phyloP scores from a whole-genome alignment of 2,113 vertebrate genomes.

The Caretta caretta region DNA sequence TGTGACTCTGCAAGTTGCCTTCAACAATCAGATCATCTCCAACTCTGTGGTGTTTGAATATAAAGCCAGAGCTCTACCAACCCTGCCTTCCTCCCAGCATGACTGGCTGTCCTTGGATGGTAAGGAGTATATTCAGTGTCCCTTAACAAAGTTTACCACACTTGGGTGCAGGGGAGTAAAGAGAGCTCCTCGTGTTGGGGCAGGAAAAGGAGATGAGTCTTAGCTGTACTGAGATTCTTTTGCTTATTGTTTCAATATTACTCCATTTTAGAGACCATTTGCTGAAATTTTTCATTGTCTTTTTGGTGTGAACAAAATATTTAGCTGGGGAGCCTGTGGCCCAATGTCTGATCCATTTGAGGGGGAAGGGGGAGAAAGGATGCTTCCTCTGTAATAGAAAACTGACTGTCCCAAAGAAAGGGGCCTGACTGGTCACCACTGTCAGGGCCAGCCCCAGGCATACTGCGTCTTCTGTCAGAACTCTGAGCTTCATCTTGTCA shows the following conservation, averaged over 20 bases:
- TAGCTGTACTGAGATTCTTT: not conserved
- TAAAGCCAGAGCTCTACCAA: conserved; percentile 96
- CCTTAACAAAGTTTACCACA: not conserved
- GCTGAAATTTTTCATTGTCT: not conserved
- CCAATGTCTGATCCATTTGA: not conserved
- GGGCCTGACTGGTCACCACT: not conserved
- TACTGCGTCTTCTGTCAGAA: not conserved
- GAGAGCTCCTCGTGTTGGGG: not conserved
- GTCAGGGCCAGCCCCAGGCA: not conserved
- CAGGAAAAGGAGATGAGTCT: not conserved
- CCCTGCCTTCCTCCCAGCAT: conserved; percentile 97
- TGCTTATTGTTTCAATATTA: not conserved
- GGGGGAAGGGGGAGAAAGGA: not conserved
- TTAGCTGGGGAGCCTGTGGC: not conserved
- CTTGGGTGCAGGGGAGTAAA: not conserved
- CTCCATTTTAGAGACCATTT: not conserved
- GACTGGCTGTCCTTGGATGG: conserved; percentile 99
- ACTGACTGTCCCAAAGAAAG: not conserved
- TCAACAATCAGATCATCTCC: conserved; percentile 99
- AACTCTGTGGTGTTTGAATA: conserved; percentile 99
- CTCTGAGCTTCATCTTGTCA: not conserved
- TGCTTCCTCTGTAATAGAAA: not conserved
- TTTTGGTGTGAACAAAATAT: not conserved
- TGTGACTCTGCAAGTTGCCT: conserved; percentile 98
- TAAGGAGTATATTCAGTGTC: conserved; percentile 68